A percentile compares a stretch with the other conserved stretches of the same genome.
phyloP scores from a whole-genome alignment of 2,113 vertebrate genomes.

The Ameiurus melas region DNA sequence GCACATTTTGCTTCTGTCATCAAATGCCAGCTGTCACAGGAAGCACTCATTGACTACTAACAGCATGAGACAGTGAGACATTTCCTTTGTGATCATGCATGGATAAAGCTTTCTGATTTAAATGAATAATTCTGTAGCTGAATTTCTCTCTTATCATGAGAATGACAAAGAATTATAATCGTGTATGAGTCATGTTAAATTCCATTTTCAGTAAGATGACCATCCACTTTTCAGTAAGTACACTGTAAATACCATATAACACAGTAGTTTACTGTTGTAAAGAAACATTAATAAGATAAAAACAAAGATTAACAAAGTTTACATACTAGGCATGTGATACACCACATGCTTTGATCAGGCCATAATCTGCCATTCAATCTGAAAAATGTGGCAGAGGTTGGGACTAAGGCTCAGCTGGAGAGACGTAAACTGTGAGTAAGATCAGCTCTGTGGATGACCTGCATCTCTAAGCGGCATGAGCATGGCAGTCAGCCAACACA shows the following conservation, averaged over 20 bases:
- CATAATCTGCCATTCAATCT: too few species aligned
- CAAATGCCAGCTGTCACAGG: slow-evolving; percentile 38
- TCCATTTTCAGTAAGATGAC: not conserved
- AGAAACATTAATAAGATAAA: too few species aligned
- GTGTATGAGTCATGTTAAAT: not conserved
- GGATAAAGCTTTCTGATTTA: slow-evolving; percentile 56
- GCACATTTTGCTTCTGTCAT: slow-evolving; percentile 29
- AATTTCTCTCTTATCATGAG: not conserved
- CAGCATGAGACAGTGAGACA: slow-evolving; percentile 36
- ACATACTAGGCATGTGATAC: too few species aligned
- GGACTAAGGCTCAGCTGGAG: too few species aligned
- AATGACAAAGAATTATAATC: slow-evolving; percentile 22
- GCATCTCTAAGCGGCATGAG: too few species aligned
- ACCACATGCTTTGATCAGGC: too few species aligned
- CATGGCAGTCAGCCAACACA: too few species aligned
- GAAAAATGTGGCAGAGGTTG: too few species aligned
- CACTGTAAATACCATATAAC: not conserved
- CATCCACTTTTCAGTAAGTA: not conserved
- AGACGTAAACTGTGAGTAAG: too few species aligned
- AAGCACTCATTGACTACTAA: slow-evolving; percentile 53
- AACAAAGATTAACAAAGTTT: too few species aligned
- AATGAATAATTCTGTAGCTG: slow-evolving; percentile 45
- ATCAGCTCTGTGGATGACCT: too few species aligned
- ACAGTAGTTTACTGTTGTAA: not conserved
- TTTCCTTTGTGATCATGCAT: slow-evolving; percentile 48